These are phyloP conservation scores for Notolepis coatsorum DNA, from an alignment of 2,797 vertebrate species.

Conservation along the genomic window DNA sequence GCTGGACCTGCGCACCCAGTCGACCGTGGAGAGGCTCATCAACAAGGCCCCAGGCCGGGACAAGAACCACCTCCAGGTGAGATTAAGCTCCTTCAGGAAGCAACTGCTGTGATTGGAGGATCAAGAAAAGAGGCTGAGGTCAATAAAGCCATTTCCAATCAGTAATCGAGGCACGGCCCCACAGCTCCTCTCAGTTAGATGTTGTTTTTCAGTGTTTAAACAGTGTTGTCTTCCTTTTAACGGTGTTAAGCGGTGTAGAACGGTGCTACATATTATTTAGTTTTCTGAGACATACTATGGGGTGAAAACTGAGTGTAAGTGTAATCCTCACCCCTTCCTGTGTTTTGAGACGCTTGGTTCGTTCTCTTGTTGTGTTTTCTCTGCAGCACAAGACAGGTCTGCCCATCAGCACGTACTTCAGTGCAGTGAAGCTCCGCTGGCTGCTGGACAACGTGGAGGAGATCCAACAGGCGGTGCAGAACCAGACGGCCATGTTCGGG, in stretches of 20 bases:
- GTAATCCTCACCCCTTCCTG: background rate
- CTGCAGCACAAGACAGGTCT: conserved; percentile 90
- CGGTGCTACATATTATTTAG: too few relatives aligned
- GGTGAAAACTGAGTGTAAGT: too few relatives aligned
- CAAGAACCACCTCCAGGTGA: conserved; percentile 92
- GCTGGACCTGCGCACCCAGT: conserved; percentile 94
- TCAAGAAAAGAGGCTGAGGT: too few relatives aligned
- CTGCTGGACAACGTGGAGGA: conserved; percentile 90
- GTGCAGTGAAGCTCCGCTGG: conserved; percentile 95
- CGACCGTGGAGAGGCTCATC: conserved; percentile 91
- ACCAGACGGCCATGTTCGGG: conserved; percentile 89
- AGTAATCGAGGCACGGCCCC: too few relatives aligned
- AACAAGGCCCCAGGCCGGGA: conserved; percentile 87
- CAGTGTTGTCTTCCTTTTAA: too few relatives aligned
- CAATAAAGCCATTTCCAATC: too few relatives aligned
- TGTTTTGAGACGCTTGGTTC: background rate
- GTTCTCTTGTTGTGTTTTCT: background rate
- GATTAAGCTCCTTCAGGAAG: too few relatives aligned
- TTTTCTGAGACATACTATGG: too few relatives aligned
- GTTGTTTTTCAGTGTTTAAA: too few relatives aligned
- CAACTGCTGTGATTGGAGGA: too few relatives aligned
- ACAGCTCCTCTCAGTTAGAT: too few relatives aligned
- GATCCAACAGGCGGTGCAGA: conserved; percentile 83
- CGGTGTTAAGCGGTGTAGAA: too few relatives aligned
- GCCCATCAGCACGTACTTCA: conserved; percentile 96